A percentile compares a stretch with the other conserved stretches of the same genome.
phyloP scores from a whole-genome alignment of 1,140 invertebrate species.

The Lepidurus arcticus region DNA sequence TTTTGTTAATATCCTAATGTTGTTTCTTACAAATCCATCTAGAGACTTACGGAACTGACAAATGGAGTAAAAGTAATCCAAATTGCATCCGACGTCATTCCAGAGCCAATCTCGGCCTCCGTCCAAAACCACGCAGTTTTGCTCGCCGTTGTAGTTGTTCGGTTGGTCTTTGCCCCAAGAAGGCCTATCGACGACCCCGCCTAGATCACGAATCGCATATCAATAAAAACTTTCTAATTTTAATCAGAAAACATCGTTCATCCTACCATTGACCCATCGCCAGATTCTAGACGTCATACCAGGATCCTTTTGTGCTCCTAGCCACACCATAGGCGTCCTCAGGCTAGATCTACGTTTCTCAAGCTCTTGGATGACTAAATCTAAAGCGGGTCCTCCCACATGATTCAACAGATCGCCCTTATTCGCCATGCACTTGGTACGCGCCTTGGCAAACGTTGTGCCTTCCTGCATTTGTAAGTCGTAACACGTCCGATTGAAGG shows the following conservation, averaged over 20 bases:
- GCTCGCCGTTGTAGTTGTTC: conserved; percentile 91
- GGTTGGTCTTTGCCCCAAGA: conserved; percentile 89
- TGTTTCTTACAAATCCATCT: no score
- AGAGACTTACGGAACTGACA: conserved; percentile 60
- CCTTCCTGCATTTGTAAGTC: conserved; percentile 56
- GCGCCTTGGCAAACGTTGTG: conserved; percentile 40
- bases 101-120: conserved; percentile 81
- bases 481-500: conserved; percentile 80
- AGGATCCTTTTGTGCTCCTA: conserved; percentile 81
- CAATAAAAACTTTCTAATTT: conserved; percentile 32
- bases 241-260: conserved; percentile 20
- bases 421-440: conserved; percentile 39
- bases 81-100: conserved; percentile 91
- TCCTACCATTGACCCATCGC: conserved; percentile 82
- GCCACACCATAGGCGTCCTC: conserved; percentile 76
- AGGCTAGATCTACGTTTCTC: conserved; percentile 35
- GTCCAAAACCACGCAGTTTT: conserved; percentile 87
- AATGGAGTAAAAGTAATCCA: conserved; percentile 87
- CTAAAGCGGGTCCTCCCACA: conserved; percentile 37
- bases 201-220: conserved; percentile 46
- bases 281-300: conserved; percentile 72
- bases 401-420: conserved; percentile 41
- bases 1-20: no score
- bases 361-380: conserved; percentile 41
- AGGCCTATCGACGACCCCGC: conserved; percentile 67